Base-by-base conservation (phyloP, 2,888 invertebrate genomes). In the Eulithis testata region DNA sequence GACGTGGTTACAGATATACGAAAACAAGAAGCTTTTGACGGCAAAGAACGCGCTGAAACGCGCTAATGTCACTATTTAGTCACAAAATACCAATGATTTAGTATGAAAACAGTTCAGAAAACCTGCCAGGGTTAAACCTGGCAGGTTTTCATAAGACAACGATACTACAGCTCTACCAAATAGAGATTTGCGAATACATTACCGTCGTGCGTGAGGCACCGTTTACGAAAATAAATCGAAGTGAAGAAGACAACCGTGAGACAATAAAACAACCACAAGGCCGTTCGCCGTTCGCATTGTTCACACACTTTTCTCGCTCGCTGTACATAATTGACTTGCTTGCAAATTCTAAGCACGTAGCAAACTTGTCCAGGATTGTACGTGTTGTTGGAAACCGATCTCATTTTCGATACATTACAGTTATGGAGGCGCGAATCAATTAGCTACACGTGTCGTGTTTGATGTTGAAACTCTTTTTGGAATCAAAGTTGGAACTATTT, bases 331-430 rank as follows among this genome's bases (percentile, higher is more conserved):
- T 71, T 70, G 73, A 77, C 76, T 77, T 63, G 60, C 79, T 77
- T 73, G 78, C 68, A 64, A 77, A 81, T 87, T 88, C 91, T 65
- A 68, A 76, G 85, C 91, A 91, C 91, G 91, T 88, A 75, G 75
- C 56, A 63, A 74, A 85, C 80, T 86, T 85, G 81, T 81, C 82
- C 80, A 80, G 73, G 74, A 64, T 63, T 69, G 55, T 77, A 81
- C 83, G 82, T 82, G 79, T 76, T 76, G 57, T 73, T 73, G 69
- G 72, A 71, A 75, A 71, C 66, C 70, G 77, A 83, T 84, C 81
- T 78, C 76, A 73, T 67, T 67, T 55, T 81, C 82, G 78, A 85
- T 85, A 85, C 81, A 83, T 66, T 65, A 65, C 65, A 59, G 73
- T 64, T 73, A 73, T 71, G 60, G 66, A 55, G 59, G 62, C 56